These are phyloP conservation scores for Schizaphis graminum DNA, from an alignment of 2,888 invertebrate species.

Conservation along the genomic window DNA sequence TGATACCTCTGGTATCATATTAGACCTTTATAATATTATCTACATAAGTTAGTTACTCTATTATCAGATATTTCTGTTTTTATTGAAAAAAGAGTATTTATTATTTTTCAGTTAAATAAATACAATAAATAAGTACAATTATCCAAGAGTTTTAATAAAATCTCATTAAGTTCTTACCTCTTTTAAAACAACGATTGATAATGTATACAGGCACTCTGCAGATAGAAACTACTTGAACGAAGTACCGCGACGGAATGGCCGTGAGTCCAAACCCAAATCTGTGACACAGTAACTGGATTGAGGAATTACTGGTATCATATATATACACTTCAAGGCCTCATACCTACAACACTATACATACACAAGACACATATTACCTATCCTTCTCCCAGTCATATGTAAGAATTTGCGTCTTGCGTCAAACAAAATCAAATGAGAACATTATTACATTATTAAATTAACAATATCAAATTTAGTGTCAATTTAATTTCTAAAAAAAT, in stretches of 20 bases:
- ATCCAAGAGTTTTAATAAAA: not conserved
- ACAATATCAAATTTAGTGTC: not conserved
- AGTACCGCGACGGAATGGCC: conserved; percentile 31
- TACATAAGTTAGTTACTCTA: not conserved
- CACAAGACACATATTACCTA: not conserved
- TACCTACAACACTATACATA: not conserved
- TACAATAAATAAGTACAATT: not conserved
- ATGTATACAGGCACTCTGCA: not conserved
- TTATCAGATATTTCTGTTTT: not conserved
- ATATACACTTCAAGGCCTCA: conserved; percentile 24
- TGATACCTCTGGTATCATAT: too few relatives aligned
- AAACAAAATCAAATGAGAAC: not conserved
- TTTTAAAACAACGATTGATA: not conserved
- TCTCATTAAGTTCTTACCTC: not conserved
- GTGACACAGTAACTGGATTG: conserved; percentile 69
- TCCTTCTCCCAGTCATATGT: not conserved
- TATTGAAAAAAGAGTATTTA: not conserved
- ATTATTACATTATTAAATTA: not conserved
- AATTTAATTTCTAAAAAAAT: not conserved
- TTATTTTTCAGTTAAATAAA: not conserved
- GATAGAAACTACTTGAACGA: conserved; percentile 15
- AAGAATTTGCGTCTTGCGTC: not conserved
- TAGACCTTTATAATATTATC: not conserved
- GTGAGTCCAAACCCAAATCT: not conserved
- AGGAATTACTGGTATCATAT: not conserved